Conservation (phyloP, 2,797 vertebrate species). For the Enteromius anoplus region DNA sequence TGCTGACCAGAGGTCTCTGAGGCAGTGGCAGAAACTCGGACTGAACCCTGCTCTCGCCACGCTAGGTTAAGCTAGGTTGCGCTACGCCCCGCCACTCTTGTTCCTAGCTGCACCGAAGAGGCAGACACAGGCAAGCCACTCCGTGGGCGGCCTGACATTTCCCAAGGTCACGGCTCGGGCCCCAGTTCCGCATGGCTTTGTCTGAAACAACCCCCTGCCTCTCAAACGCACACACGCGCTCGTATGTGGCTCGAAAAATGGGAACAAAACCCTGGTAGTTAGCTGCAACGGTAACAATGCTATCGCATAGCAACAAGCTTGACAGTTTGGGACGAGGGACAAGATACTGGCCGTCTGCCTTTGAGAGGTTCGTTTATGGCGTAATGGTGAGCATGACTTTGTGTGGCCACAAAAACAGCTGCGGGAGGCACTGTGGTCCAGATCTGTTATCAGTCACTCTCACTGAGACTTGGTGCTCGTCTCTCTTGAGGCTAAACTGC, state of each 20-base stretch:
- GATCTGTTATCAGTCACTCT: conserved; percentile 74
- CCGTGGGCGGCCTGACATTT: conserved; percentile 76
- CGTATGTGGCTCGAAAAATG: conserved; percentile 41
- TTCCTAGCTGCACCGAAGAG: conserved; percentile 41
- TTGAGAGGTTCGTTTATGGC: conserved; percentile 73
- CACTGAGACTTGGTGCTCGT: conserved; percentile 46
- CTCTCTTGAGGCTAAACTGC: conserved; percentile 66
- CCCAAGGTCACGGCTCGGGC: conserved; percentile 74
- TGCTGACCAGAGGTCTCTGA: conserved; percentile 76
- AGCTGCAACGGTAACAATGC: not conserved
- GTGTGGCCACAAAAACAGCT: conserved; percentile 77
- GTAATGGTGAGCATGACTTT: conserved; percentile 76
- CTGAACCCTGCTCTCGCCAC: conserved; percentile 34
- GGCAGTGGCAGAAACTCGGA: conserved; percentile 42
- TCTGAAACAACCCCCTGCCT: conserved; percentile 58
- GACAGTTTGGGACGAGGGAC: conserved; percentile 60
- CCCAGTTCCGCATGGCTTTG: conserved; percentile 64
- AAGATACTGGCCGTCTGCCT: conserved; percentile 71
- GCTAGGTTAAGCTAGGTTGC: conserved; percentile 48
- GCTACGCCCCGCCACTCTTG: conserved; percentile 45
- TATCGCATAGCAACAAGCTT: conserved; percentile 43
- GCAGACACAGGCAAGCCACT: conserved; percentile 53
- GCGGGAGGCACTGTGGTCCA: conserved; percentile 74
- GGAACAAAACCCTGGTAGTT: conserved; percentile 43
- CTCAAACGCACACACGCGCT: conserved; percentile 7